Evolutionary conservation across 2,113 vertebrate species (phyloP), one percentile per base, ranked within the genome.

Genomic region (Muscicapa adusta): DNA sequence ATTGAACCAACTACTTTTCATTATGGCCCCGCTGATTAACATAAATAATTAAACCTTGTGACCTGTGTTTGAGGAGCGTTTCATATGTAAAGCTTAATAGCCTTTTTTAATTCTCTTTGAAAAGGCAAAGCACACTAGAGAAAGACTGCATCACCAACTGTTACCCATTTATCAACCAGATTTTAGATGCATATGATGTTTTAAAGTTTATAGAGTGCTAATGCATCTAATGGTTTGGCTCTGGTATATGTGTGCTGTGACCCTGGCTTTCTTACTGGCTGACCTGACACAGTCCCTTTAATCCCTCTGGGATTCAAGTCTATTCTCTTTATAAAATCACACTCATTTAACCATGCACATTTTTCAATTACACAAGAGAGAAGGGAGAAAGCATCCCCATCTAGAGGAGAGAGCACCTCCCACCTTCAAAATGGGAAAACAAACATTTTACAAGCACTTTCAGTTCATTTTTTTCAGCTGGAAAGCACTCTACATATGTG

Each of bases 101-200:
- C 7, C 14, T 50, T 29, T 36, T 5, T 28, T 8, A 79, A 71
- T 56, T 77, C 66, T 60, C 51, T 85, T 84, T 71, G 7, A 68
- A 79, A 85, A 72, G 26, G 36, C 29, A 79, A 61, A 82, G 58
- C 17, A 56, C 18, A n/a, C 29, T 50, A 73, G 45, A 73, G 45
- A 81, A 88, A 62, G 22, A 67, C 63, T 33, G 51, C 20, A 36
- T 17, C 50, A 70, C 8, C 36, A 80, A 36, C 45, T n/a, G 19
- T 36, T 86, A 86, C 31, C 34, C 77, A 88, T 85, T 96, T 93
- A 93, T 57, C 85, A 92, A 91, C 93, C 34, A 94, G 47, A 94
- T 74, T 76, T 75, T 28, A 90, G 17, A 60, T 18, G 7, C 26
- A 70, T 3, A 0, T 16, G 18, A 12, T 73, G 15, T 70, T 88